phyloP scores from a whole-genome alignment of 1,140 invertebrate genomes.

The Drosophila pandora region DNA sequence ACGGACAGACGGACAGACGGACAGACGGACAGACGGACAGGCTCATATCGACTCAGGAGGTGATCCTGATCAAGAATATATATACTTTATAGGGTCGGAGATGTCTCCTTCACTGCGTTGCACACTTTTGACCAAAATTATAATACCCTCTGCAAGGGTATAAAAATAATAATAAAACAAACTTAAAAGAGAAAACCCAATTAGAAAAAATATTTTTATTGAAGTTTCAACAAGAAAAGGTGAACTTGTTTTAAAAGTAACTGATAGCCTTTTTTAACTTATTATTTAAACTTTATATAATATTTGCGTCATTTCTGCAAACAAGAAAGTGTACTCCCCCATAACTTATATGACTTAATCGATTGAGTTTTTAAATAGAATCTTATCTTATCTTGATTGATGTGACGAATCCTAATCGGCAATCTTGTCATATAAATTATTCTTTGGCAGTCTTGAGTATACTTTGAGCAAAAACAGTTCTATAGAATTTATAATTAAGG shows the following conservation, averaged over 20 bases:
- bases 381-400: conserved; percentile 13
- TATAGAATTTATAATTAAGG: conserved; percentile 20
- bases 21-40: too few species aligned
- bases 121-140: too few species aligned
- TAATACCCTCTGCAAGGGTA: too few species aligned
- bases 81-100: too few species aligned
- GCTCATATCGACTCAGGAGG: too few species aligned
- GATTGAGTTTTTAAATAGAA: conserved; percentile 3
- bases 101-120: too few species aligned
- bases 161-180: conserved; percentile 1
- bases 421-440: background rate
- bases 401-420: background rate
- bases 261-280: background rate
- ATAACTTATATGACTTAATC: background rate
- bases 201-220: background rate
- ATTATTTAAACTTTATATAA: background rate
- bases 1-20: too few species aligned
- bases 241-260: too few species aligned
- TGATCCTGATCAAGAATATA: too few species aligned
- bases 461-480: conserved; percentile 1
- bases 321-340: conserved; percentile 1
- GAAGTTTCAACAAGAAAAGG: background rate
- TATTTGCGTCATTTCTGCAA: background rate
- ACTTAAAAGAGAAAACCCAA: background rate
- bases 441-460: conserved; percentile 4